Base-by-base conservation (phyloP, 2,888 invertebrate genomes). In the Eilema depressum region DNA sequence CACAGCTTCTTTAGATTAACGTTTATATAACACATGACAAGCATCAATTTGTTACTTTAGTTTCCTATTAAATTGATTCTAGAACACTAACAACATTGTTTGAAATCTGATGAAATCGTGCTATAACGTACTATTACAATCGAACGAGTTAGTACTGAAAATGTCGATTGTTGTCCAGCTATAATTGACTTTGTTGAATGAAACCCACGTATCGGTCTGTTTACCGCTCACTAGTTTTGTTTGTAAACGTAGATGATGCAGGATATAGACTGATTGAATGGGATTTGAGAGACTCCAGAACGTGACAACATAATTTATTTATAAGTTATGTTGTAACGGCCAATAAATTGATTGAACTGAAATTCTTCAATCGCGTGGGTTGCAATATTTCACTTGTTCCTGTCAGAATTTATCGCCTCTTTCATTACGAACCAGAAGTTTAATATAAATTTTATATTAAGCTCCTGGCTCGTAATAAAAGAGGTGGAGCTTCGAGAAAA, bases 121-220 rank as follows among this genome's bases (percentile, higher is more conserved):
- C 41, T 60, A 53, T n/a, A 53, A n/a, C 66, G 37, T 60, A 41
- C 66, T 41, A 28, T 61, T 47, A 30, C 67, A 17, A 61, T 61
- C 20, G 30, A 30, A 47, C 60, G n/a, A 23, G 17, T n/a, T 66
- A 66, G 33, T 28, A 30, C 63, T 63, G 53, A 67, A 71, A 70
- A 59, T 57, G 63, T 66, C 37, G 62, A 57, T 62, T 62, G 37
- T 57, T 57, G 37, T 66, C 17, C 30, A 37, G 28, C 23, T 69
- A 65, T 78, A 80, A 85, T 84, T 83, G 80, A 79, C 80, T 81
- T 80, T 77, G 78, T 81, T 84, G 78, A 82, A 81, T 81, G 78
- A 82, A 83, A 79, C 77, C 75, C 85, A 83, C 85, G 82, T 79
- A 59, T 60, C 71, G 70, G 25, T 12, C 62, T 12, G 8, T 56